Conservation (phyloP, 2,113 vertebrate genomes). For the Lutjanus erythropterus region DNA sequence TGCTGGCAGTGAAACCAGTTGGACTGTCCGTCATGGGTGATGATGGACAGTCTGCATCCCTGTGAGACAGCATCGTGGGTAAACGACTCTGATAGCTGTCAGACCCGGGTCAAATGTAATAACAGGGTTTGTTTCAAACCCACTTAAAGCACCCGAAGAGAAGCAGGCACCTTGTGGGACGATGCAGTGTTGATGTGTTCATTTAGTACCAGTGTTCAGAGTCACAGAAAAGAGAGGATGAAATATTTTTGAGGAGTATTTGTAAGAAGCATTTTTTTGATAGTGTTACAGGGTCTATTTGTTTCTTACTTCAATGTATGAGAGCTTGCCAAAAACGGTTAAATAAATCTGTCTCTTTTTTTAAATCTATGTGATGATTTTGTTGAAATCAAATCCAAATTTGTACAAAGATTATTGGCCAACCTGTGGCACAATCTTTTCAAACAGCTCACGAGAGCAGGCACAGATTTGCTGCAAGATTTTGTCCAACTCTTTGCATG, state of each 20-base stretch:
- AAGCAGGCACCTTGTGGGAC: neutral
- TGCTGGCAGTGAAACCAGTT: too few relatives aligned
- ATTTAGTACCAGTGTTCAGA: neutral
- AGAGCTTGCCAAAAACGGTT: neutral
- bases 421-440: too few relatives aligned
- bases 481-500: too few relatives aligned
- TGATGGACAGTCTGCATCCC: neutral
- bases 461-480: too few relatives aligned
- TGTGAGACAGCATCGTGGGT: neutral
- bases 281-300: neutral
- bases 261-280: too few relatives aligned
- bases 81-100: slow-evolving; percentile 42
- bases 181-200: neutral
- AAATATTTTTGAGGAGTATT: too few relatives aligned
- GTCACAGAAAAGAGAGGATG: too few relatives aligned
- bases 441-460: too few relatives aligned
- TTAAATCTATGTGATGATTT: neutral
- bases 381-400: too few relatives aligned
- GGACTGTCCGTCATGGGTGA: neutral
- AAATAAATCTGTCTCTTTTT: neutral
- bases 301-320: neutral
- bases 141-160: neutral
- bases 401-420: too few relatives aligned
- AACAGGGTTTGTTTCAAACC: neutral
- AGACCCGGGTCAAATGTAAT: slow-evolving; percentile 26